These are phyloP conservation scores for Gryllus longicercus DNA, from an alignment of 2,888 invertebrate genomes.

Conservation along the genomic window DNA sequence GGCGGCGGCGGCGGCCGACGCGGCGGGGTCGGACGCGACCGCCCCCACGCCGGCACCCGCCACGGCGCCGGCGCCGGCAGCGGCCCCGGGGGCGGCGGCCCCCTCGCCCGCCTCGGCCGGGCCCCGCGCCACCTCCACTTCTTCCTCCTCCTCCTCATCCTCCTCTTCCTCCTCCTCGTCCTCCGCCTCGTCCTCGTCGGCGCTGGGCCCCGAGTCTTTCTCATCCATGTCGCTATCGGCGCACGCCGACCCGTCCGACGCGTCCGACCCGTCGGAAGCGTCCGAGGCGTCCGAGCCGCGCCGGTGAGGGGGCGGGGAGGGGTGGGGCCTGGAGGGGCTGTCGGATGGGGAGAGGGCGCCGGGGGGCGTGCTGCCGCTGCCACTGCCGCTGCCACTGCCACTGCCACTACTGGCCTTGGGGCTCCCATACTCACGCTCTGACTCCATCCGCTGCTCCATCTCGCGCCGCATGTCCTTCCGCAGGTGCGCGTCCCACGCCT, in stretches of 20 bases:
- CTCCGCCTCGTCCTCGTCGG: slow-evolving; percentile 25
- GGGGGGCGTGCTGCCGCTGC: not conserved
- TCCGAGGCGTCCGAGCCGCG: slow-evolving; percentile 25
- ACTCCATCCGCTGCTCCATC: slow-evolving; percentile 33
- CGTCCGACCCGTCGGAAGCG: slow-evolving; percentile 18
- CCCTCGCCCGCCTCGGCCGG: slow-evolving; percentile 12
- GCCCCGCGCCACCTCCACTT: slow-evolving; percentile 18
- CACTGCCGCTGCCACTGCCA: slow-evolving; percentile 19
- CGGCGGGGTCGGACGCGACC: slow-evolving; percentile 21
- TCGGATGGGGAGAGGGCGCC: not conserved
- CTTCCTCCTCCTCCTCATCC: slow-evolving; percentile 30
- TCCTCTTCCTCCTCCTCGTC: slow-evolving; percentile 31
- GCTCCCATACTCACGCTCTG: slow-evolving; percentile 36
- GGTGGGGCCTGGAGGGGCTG: not conserved
- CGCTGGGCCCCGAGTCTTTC: not conserved
- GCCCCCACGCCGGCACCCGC: not conserved
- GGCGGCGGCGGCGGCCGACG: not conserved
- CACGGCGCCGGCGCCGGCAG: not conserved
- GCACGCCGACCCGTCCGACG: not conserved
- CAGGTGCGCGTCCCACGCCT: slow-evolving; percentile 37
- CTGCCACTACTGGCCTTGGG: not conserved
- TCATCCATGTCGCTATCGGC: not conserved
- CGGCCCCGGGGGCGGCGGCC: slow-evolving; percentile 20
- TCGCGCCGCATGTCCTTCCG: slow-evolving; percentile 35
- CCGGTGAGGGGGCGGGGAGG: slow-evolving; percentile 42